Conservation (phyloP, 2,888 invertebrate genomes). For the Microctonus hyperodae region DNA sequence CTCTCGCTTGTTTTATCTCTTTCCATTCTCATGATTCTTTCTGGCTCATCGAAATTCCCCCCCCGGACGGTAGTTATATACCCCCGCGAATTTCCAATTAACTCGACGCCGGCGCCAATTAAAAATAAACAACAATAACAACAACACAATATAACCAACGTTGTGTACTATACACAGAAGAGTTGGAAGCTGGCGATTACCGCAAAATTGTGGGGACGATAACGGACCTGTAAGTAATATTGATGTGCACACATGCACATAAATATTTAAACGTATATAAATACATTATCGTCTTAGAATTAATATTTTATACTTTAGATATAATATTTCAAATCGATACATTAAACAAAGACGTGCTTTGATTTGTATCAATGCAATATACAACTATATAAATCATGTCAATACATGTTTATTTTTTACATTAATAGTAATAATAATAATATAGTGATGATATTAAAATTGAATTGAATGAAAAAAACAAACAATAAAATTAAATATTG, state of each 20-base stretch:
- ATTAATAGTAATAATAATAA: background rate
- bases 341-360: background rate
- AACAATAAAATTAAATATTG: background rate
- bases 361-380: background rate
- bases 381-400: background rate
- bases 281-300: background rate
- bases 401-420: too few relatives aligned
- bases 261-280: background rate
- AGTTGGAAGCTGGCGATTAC: background rate
- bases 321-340: background rate
- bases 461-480: background rate
- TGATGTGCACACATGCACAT: background rate
- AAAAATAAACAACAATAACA: slow-evolving; percentile 27
- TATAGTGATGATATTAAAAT: too few relatives aligned
- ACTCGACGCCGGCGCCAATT: slow-evolving; percentile 32
- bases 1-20: background rate
- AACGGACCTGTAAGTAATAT: slow-evolving; percentile 21
- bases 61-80: slow-evolving; percentile 27
- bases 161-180: slow-evolving; percentile 6
- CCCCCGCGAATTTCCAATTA: slow-evolving; percentile 30
- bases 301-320: background rate
- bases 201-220: slow-evolving; percentile 17
- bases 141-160: slow-evolving; percentile 8
- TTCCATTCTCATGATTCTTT: slow-evolving; percentile 13
- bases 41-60: slow-evolving; percentile 27